A percentile compares a stretch with the other conserved stretches of the same genome.
Conservation (phyloP, 2,888 invertebrate species). For the Dinocampus coccinellae region DNA sequence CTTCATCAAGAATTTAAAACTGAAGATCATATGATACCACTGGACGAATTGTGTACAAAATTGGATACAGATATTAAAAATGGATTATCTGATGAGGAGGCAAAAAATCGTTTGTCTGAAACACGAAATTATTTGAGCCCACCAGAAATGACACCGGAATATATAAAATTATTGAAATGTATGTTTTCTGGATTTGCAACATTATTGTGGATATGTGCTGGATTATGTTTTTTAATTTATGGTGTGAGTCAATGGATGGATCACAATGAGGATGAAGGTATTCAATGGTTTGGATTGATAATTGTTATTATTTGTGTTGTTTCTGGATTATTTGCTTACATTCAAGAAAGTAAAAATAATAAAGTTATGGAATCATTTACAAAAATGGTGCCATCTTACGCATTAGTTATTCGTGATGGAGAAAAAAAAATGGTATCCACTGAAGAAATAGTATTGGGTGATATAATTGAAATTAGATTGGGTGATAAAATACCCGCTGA, state of each 20-base stretch:
- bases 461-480: constrained; percentile 83
- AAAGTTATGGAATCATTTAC: constrained; percentile 89
- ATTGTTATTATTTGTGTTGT: constrained; percentile 71
- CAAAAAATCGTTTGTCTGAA: constrained; percentile 73
- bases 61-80: constrained; percentile 51
- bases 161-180: constrained; percentile 75
- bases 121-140: constrained; percentile 83
- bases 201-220: constrained; percentile 83
- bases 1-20: constrained; percentile 63
- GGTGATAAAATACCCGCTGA: constrained; percentile 92
- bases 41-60: constrained; percentile 56
- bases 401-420: constrained; percentile 79
- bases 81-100: constrained; percentile 76
- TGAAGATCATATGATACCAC: constrained; percentile 58
- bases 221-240: constrained; percentile 78
- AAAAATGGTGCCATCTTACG: constrained; percentile 81
- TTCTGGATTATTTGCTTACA: constrained; percentile 80
- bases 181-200: constrained; percentile 83
- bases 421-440: constrained; percentile 73
- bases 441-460: constrained; percentile 82
- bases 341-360: constrained; percentile 80
- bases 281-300: constrained; percentile 72
- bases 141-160: constrained; percentile 80
- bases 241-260: constrained; percentile 67
- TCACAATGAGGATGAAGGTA: constrained; percentile 73